phyloP scores from a whole-genome alignment of 1,140 invertebrate species.

The Lepidurus packardi region DNA sequence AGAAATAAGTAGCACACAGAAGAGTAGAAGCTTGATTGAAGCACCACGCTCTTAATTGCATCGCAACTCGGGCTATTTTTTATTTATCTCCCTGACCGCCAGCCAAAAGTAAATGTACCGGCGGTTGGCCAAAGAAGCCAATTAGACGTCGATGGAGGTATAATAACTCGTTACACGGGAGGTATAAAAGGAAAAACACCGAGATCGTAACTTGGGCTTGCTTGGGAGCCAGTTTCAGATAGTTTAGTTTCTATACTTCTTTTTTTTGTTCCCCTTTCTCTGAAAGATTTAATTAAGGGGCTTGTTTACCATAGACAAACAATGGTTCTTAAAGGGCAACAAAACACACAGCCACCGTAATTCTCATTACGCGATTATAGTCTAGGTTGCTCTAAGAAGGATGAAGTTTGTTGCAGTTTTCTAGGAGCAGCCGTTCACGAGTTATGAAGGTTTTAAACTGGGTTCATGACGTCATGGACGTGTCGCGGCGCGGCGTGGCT shows the following conservation, averaged over 20 bases:
- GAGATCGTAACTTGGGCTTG: too few relatives aligned
- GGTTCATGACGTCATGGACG: too few relatives aligned
- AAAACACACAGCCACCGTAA: too few relatives aligned
- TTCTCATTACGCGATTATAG: too few relatives aligned
- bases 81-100: neutral
- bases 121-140: neutral
- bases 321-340: neutral
- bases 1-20: neutral
- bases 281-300: neutral
- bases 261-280: neutral
- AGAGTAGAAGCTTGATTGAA: neutral
- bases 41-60: neutral
- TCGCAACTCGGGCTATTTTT: neutral
- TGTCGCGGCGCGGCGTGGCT: too few relatives aligned
- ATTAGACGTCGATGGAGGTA: conserved; percentile 4
- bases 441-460: too few relatives aligned
- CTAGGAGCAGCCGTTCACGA: too few relatives aligned
- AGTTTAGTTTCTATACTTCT: neutral
- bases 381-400: too few relatives aligned
- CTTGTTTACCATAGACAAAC: neutral
- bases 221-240: too few relatives aligned
- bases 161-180: neutral
- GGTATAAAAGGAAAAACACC: neutral
- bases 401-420: too few relatives aligned
- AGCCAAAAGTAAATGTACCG: neutral